A percentile compares a stretch with the other conserved stretches of the same genome.
These are phyloP conservation scores for Crossocerus cetratus DNA, from an alignment of 2,888 invertebrate genomes.

Conservation along the genomic window DNA sequence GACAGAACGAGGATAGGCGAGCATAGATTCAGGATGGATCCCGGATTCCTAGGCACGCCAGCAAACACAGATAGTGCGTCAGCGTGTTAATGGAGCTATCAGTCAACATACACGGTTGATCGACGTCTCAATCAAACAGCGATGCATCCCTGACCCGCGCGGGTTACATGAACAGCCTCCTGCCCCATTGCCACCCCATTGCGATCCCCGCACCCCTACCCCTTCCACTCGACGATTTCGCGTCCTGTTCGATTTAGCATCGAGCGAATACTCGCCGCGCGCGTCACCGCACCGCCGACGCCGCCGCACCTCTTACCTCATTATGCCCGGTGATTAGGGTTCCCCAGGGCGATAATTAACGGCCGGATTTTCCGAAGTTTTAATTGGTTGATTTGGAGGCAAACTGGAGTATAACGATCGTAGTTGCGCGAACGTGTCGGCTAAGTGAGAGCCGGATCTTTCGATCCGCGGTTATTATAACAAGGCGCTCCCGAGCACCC, in stretches of 20 bases:
- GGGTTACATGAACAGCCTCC: slow-evolving; percentile 46
- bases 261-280: slow-evolving; percentile 30
- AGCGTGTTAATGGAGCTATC: slow-evolving; percentile 70
- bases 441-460: slow-evolving; percentile 7
- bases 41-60: slow-evolving; percentile 48
- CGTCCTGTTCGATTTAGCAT: slow-evolving; percentile 34
- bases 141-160: slow-evolving; percentile 49
- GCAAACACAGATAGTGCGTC: slow-evolving; percentile 64
- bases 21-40: slow-evolving; percentile 30
- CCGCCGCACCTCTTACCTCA: slow-evolving; percentile 45
- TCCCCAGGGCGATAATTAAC: slow-evolving; percentile 44
- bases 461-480: neutral
- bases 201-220: no score
- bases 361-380: slow-evolving; percentile 40
- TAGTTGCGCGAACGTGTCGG: slow-evolving; percentile 14
- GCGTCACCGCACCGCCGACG: neutral
- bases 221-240: neutral
- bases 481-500: neutral
- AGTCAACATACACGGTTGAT: slow-evolving; percentile 67
- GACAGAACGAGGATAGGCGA: neutral
- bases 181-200: no score
- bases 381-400: slow-evolving; percentile 34
- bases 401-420: slow-evolving; percentile 21
- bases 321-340: slow-evolving; percentile 45
- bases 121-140: slow-evolving; percentile 71